These are phyloP conservation scores for Cydia fagiglandana DNA, from an alignment of 1,140 invertebrate species.

Conservation along the genomic window DNA sequence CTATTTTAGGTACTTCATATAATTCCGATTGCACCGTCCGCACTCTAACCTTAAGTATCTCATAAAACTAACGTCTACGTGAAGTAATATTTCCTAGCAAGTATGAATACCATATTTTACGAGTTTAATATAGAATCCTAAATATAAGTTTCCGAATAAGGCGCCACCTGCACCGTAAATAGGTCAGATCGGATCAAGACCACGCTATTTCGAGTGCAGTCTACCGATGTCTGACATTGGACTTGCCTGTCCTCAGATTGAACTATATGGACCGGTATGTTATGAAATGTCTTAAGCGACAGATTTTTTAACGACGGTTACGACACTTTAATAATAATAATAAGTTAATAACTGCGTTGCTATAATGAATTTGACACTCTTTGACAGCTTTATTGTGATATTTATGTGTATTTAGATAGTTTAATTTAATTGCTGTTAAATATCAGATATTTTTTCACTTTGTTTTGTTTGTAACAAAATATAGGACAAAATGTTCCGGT, in stretches of 20 bases:
- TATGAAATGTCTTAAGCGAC: background rate
- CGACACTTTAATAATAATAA: background rate
- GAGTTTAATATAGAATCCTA: conserved; percentile 29
- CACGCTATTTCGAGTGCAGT: conserved; percentile 21
- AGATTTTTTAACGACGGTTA: background rate
- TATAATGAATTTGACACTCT: background rate
- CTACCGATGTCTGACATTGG: conserved; percentile 26
- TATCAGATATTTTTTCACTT: no score
- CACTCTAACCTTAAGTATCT: background rate
- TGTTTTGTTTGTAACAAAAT: no score
- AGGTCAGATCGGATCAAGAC: conserved; percentile 26
- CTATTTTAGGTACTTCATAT: background rate
- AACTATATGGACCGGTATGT: background rate
- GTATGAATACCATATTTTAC: conserved; percentile 26
- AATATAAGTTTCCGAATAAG: conserved; percentile 27
- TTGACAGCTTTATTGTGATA: background rate
- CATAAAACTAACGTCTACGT: conserved; percentile 25
- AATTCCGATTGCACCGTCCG: background rate
- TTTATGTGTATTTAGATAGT: background rate
- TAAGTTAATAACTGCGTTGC: background rate
- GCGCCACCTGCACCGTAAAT: conserved; percentile 25
- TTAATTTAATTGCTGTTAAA: no score
- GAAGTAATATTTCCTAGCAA: conserved; percentile 25
- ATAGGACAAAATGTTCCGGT: no score
- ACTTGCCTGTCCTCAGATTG: conserved; percentile 17